Base-by-base conservation (phyloP, 2,888 invertebrate species). In the Agrilus cyanescens region DNA sequence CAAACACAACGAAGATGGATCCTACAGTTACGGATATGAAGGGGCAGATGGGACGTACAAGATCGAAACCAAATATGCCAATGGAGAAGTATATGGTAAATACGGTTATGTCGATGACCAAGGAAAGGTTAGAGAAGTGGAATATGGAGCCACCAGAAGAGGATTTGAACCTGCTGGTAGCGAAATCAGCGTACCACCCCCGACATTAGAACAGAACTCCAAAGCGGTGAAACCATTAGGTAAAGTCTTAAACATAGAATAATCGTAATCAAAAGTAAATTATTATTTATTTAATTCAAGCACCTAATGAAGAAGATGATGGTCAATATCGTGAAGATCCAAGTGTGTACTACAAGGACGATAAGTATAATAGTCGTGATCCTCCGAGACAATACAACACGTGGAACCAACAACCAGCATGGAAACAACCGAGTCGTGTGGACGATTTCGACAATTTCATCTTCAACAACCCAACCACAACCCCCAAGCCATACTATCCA, bases 321-420 rank as follows among this genome's bases (percentile, higher is more conserved):
- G 88, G 88, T 0, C 87, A 88, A 57, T 88, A 88, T 65, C 73
- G 85, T 36, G 88, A 88, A 60, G 87, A 88, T 61, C 88, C 88
- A 0, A 75, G 76, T 46, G 74, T 84, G 46, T 88, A 88, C 67
- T 82, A 84, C 62, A 75, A 76, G 51, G 78, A 82, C 57, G 78
- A 82, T 54, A 49, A 51, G 32, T 48, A 46, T 20, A 56, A 57
- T n/a, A n/a, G n/a, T 42, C 53, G 56, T 14, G 65, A 50, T 54
- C 57, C 12, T 61, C 62, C 56, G 65, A 56, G 44, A 62, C 62
- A 5, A 50, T 55, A 31, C 55, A 61, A 12, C 61, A 51, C 51
- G 45, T 38, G 45, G 48, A 52, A 35, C 51, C 55, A 30, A 59
- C 57, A 25, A 25, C 25, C 25, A 25, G 25, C 25, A 5, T 55